Evolutionary conservation across 2,888 invertebrate genomes (phyloP).

Genomic region (Belgica antarctica): DNA sequence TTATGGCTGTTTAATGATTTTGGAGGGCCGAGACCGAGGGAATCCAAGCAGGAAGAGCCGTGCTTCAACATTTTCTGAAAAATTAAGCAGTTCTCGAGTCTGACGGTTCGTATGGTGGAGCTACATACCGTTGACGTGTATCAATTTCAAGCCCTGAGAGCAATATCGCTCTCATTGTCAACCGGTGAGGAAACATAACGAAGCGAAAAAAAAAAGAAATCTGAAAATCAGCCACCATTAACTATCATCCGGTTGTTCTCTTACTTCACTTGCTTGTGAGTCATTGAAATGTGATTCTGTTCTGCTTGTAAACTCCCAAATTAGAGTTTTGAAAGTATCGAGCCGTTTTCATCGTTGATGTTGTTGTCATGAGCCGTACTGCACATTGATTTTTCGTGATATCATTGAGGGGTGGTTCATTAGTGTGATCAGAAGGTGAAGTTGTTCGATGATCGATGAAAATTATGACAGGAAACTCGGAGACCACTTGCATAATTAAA

Average conservation of each 20-base stretch:
- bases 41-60: background rate
- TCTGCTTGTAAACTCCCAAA: slow-evolving; percentile 29
- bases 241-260: slow-evolving; percentile 43
- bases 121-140: slow-evolving; percentile 27
- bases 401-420: too few species aligned
- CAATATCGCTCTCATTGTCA: slow-evolving; percentile 31
- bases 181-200: background rate
- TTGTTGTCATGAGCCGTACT: too few species aligned
- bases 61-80: background rate
- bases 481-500: too few species aligned
- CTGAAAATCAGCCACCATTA: slow-evolving; percentile 41
- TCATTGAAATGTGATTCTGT: slow-evolving; percentile 10
- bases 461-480: too few species aligned
- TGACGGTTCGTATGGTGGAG: background rate
- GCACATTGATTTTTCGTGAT: too few species aligned
- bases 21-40: background rate
- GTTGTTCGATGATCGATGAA: too few species aligned
- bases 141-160: slow-evolving; percentile 30
- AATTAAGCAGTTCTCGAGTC: slow-evolving; percentile 1
- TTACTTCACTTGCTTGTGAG: slow-evolving; percentile 32
- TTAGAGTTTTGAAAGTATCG: too few species aligned
- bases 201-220: background rate
- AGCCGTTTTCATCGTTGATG: too few species aligned
- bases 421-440: too few species aligned
- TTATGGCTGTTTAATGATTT: background rate